These are phyloP conservation scores for Ahaetulla prasina DNA, from an alignment of 2,113 vertebrate species.

Conservation along the genomic window DNA sequence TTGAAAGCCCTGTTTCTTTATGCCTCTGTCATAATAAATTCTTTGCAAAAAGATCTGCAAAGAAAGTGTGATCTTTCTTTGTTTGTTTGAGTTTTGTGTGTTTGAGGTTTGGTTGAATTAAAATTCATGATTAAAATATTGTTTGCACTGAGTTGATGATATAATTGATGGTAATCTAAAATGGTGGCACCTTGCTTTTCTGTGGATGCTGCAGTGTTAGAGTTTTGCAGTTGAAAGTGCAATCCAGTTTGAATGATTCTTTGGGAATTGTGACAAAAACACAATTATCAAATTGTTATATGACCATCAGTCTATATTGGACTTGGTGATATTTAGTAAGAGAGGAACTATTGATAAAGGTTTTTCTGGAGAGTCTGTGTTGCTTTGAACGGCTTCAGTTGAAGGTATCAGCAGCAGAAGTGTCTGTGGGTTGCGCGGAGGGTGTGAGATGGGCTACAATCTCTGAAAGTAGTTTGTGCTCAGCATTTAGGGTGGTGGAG, in stretches of 20 bases:
- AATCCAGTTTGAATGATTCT: not conserved
- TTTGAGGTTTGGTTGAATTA: not conserved
- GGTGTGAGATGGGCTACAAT: not conserved
- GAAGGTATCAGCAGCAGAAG: not conserved
- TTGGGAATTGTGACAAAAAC: not conserved
- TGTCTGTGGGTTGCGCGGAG: not conserved
- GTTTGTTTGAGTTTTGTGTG: not conserved
- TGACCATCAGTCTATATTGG: not conserved
- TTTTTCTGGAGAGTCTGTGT: not conserved
- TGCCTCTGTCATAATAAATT: not conserved
- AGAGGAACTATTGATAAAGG: not conserved
- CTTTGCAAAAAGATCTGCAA: conserved; percentile 10
- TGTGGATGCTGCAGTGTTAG: not conserved
- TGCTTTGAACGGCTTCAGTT: not conserved
- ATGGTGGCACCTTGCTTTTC: not conserved
- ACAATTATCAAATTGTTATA: not conserved
- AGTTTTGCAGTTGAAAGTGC: not conserved
- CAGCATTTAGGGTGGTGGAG: not conserved
- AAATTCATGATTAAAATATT: not conserved
- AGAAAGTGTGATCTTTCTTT: not conserved
- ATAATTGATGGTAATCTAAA: not conserved
- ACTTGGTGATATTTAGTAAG: not conserved
- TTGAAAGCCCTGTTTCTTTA: not conserved
- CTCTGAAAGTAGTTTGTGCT: not conserved
- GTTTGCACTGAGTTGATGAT: not conserved